Conservation (phyloP, 1,140 invertebrate genomes). For the Lineus longissimus region DNA sequence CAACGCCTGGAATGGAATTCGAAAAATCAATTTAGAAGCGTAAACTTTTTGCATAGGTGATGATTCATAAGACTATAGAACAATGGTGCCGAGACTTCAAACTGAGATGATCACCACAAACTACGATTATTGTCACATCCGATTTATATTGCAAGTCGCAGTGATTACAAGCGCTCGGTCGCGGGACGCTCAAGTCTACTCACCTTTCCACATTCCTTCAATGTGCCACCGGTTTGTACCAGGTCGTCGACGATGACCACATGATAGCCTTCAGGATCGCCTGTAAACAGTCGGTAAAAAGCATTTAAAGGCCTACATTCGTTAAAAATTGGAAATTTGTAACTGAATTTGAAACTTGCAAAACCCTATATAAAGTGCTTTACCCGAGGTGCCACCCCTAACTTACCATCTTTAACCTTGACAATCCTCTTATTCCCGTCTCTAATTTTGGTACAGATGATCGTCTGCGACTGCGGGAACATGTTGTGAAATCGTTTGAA, state of each 20-base stretch:
- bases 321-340: too few species aligned
- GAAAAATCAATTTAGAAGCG: neutral
- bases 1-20: slow-evolving; percentile 35
- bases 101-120: too few species aligned
- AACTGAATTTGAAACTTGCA: too few species aligned
- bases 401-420: slow-evolving; percentile 51
- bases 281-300: slow-evolving; percentile 25
- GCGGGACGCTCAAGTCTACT: too few species aligned
- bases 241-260: slow-evolving; percentile 53
- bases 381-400: neutral
- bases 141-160: too few species aligned
- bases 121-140: too few species aligned
- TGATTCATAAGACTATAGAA: too few species aligned
- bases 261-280: slow-evolving; percentile 43
- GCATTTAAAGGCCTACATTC: neutral
- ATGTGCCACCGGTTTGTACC: slow-evolving; percentile 51
- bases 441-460: slow-evolving; percentile 50
- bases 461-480: slow-evolving; percentile 36
- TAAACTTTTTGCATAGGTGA: neutral
- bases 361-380: neutral
- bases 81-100: too few species aligned
- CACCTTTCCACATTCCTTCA: slow-evolving; percentile 51
- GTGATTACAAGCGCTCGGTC: too few species aligned
- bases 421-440: slow-evolving; percentile 45
- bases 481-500: slow-evolving; percentile 47